Evolutionary conservation across 2,797 vertebrate species (phyloP), one percentile per base, ranked within the genome.

Genomic region (Pteronotus mesoamericanus): DNA sequence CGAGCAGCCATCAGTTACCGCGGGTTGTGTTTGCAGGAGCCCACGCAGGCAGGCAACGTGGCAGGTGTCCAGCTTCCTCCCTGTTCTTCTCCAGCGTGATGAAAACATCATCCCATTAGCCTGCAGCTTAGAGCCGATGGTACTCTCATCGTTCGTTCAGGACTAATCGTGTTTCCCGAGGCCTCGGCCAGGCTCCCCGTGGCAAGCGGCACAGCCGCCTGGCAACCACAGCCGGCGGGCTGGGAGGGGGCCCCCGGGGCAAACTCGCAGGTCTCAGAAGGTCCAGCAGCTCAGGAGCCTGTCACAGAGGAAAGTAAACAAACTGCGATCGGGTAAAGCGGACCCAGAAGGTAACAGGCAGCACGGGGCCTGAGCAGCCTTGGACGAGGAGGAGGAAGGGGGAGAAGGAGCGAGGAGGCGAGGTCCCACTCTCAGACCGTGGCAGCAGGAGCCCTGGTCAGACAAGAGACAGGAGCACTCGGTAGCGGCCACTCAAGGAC

Each of bases 161-260:
- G 91, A 44, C 85, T 98, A 98, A 97, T 95, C 95, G 89, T 97
- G 92, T 98, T 98, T 98, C 94, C 95, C 22, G 72, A 97, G 91
- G 96, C 94, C 97, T 98, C 94, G 92, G 57, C 78, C 88, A 91
- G 92, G 68, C 89, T 94, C 82, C n/a, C 96, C 51, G 83, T 64
- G 69, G 86, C 78, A 80, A 82, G 88, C 22, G 8, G 86, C 89
- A 34, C 18, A 77, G 48, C 88, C 94, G 95, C 84, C 96, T 75
- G 77, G 37, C 96, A 97, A 97, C 74, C 86, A 96, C 85, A 96
- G 96, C 97, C 97, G 94, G 96, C 53, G 69, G 93, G 94, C 94
- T 69, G 80, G 66, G 96, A 95, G 77, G 82, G 48, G 15, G n/a
- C 11, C 95, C 97, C 94, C 71, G 22, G 44, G 46, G 75, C 57